Conservation (phyloP, 2,113 vertebrate genomes). For the Tretioscincus oriximinensis region DNA sequence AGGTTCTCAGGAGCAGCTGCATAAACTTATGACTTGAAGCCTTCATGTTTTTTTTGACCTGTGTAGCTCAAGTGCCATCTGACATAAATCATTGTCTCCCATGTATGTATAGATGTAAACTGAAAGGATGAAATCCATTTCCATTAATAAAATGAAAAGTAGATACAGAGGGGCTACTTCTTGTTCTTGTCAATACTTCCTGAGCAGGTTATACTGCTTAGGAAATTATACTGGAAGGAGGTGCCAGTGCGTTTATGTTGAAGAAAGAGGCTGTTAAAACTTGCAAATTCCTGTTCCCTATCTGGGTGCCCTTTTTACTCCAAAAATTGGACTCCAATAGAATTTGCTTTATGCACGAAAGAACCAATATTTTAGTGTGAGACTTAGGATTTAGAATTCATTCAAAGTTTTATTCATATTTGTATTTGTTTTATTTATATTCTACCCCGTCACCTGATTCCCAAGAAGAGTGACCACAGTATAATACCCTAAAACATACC, state of each 20-base stretch:
- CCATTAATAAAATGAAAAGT: not conserved
- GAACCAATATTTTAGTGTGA: too few species aligned
- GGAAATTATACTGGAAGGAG: not conserved
- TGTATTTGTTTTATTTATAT: not conserved
- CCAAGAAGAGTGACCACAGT: too few species aligned
- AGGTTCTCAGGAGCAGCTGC: not conserved
- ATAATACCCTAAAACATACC: too few species aligned
- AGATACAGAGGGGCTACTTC: not conserved
- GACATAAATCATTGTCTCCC: not conserved
- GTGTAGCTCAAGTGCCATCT: not conserved
- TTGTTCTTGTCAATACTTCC: too few species aligned
- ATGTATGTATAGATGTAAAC: not conserved
- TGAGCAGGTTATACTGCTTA: too few species aligned
- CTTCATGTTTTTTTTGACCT: conserved; percentile 16
- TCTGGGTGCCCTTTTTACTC: not conserved
- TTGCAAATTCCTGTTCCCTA: not conserved
- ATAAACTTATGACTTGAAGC: not conserved
- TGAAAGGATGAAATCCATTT: too few species aligned
- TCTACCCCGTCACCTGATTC: too few species aligned
- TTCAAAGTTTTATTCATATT: not conserved
- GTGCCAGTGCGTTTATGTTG: not conserved
- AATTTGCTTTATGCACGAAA: not conserved
- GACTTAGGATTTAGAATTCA: not conserved
- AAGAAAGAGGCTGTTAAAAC: too few species aligned
- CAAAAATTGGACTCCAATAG: not conserved